Conservation (phyloP, 2,888 invertebrate genomes). For the Eupithecia subumbrata region DNA sequence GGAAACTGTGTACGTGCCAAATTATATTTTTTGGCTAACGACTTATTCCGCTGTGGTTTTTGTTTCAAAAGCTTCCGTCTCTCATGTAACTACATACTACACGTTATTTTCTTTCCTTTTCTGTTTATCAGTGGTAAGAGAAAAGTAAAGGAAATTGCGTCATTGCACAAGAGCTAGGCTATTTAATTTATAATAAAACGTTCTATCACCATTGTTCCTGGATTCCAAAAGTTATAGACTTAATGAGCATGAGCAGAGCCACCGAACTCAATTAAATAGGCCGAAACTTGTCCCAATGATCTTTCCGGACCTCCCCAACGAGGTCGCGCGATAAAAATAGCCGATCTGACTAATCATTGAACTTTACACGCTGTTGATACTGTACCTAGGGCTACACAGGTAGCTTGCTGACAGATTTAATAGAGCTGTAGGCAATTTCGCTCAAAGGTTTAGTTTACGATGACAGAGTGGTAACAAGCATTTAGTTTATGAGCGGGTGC, state of each 20-base stretch:
- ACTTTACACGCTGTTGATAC: constrained; percentile 38
- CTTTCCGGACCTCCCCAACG: constrained; percentile 40
- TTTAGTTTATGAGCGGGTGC: background rate
- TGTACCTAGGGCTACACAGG: background rate
- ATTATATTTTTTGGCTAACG: background rate
- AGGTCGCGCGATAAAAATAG: constrained; percentile 51
- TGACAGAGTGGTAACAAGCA: background rate
- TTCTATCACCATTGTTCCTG: background rate
- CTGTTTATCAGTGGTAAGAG: background rate
- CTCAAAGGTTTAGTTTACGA: constrained; percentile 8
- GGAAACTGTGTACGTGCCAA: background rate
- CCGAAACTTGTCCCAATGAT: constrained; percentile 34
- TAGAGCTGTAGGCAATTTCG: background rate
- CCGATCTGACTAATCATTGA: constrained; percentile 47
- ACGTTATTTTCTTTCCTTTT: background rate
- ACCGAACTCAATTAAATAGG: constrained; percentile 9
- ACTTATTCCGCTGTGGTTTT: background rate
- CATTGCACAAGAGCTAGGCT: too few relatives aligned
- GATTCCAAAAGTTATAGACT: background rate
- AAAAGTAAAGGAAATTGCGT: too few relatives aligned
- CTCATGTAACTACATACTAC: too few relatives aligned
- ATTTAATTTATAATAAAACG: too few relatives aligned
- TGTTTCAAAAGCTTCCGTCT: too few relatives aligned
- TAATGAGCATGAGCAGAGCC: background rate
- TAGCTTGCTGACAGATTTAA: constrained; percentile 11